Percentiles rank a stretch among this genome's conserved stretches.
Evolutionary conservation across 2,888 invertebrate genomes (phyloP).

Genomic region (Hirtodrosophila duncani): DNA sequence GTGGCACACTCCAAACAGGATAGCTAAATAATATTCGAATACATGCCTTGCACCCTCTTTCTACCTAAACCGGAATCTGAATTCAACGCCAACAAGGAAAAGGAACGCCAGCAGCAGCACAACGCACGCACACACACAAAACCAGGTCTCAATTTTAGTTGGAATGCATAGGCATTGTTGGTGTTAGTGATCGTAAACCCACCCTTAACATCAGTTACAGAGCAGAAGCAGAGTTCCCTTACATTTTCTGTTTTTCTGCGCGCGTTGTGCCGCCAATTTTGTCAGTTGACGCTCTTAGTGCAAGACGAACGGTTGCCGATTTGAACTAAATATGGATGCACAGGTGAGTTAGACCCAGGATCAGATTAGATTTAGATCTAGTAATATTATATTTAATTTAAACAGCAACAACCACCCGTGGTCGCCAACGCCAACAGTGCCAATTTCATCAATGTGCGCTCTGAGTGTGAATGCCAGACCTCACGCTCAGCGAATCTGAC

Average conservation of each 20-base stretch:
- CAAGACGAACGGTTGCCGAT: slow-evolving; percentile 14
- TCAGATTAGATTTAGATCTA: not conserved
- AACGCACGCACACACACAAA: not conserved
- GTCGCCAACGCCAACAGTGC: slow-evolving; percentile 19
- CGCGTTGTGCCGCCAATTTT: slow-evolving; percentile 63
- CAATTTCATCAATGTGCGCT: slow-evolving; percentile 21
- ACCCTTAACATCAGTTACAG: slow-evolving; percentile 35
- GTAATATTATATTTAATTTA: not conserved
- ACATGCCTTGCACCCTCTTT: too few species aligned
- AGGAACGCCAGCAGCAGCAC: not conserved
- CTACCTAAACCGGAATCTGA: too few species aligned
- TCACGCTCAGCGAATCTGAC: slow-evolving; percentile 41
- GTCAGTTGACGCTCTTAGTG: slow-evolving; percentile 42
- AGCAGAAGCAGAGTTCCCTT: slow-evolving; percentile 5
- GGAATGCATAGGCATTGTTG: slow-evolving; percentile 44
- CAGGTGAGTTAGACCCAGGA: slow-evolving; percentile 29
- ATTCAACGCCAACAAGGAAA: slow-evolving; percentile 1
- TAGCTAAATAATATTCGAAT: slow-evolving; percentile 8
- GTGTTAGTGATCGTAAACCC: slow-evolving; percentile 33
- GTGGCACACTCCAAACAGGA: slow-evolving; percentile 2
- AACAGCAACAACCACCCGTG: slow-evolving; percentile 26
- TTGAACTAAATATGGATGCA: slow-evolving; percentile 31
- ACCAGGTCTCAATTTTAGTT: slow-evolving; percentile 50
- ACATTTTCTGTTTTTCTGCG: slow-evolving; percentile 33
- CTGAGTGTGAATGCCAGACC: slow-evolving; percentile 1